Conservation (phyloP, 2,888 invertebrate genomes). For the Lottia scabra region DNA sequence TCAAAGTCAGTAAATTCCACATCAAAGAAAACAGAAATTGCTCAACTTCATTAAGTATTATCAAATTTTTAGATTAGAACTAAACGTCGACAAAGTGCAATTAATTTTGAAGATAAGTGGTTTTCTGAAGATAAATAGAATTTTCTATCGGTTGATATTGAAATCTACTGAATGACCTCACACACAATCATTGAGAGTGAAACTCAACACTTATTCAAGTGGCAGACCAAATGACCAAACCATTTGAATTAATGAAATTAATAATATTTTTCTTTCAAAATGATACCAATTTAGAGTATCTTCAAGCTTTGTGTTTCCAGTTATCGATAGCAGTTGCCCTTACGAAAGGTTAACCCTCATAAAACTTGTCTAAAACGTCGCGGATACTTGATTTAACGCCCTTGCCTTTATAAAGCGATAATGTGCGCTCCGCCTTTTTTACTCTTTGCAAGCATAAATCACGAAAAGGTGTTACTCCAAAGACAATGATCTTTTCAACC, state of each 20-base stretch:
- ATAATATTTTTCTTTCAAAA: background rate
- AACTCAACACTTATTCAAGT: background rate
- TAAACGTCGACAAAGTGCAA: too few species aligned
- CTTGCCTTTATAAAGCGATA: background rate
- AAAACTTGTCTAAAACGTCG: background rate
- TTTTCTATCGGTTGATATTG: too few species aligned
- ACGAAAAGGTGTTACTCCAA: background rate
- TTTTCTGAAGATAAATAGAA: too few species aligned
- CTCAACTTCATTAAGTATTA: too few species aligned
- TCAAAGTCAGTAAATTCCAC: too few species aligned
- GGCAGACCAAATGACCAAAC: background rate
- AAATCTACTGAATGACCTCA: background rate
- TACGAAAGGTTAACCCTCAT: background rate
- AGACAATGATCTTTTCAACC: background rate
- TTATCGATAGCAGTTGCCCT: background rate
- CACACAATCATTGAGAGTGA: background rate
- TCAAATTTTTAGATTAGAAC: too few species aligned
- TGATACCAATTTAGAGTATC: background rate
- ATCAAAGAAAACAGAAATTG: too few species aligned
- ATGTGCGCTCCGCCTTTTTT: background rate
- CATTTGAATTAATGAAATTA: background rate
- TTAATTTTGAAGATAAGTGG: too few species aligned
- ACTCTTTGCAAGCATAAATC: background rate
- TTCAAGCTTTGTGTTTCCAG: background rate
- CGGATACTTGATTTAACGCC: background rate